These are phyloP conservation scores for Lipophrys pholis DNA, from an alignment of 2,113 vertebrate genomes.

Conservation along the genomic window DNA sequence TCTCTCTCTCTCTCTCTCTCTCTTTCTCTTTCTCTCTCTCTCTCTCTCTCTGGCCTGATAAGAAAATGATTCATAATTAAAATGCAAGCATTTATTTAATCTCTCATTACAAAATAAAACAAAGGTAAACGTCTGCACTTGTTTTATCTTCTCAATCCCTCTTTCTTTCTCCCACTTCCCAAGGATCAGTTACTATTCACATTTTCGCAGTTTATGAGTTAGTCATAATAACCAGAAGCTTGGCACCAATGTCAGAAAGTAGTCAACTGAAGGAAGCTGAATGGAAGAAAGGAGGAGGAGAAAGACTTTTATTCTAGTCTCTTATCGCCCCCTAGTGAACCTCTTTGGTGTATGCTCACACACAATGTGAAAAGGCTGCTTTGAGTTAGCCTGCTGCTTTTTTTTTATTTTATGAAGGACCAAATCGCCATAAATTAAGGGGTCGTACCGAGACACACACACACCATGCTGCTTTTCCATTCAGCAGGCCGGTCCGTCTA, in stretches of 20 bases:
- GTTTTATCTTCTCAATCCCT: background rate
- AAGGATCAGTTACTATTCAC: constrained; percentile 37
- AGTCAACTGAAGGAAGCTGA: constrained; percentile 23
- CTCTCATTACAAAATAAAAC: background rate
- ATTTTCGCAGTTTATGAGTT: constrained; percentile 36
- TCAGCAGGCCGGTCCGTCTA: constrained; percentile 66
- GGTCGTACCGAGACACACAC: constrained; percentile 50
- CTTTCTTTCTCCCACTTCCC: constrained; percentile 3
- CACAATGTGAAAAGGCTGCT: constrained; percentile 47
- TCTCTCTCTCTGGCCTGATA: background rate
- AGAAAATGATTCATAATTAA: background rate
- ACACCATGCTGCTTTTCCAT: constrained; percentile 64
- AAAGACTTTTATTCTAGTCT: constrained; percentile 62
- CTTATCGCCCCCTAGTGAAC: constrained; percentile 79
- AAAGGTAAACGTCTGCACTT: background rate
- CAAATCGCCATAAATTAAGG: constrained; percentile 77
- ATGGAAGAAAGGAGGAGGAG: background rate
- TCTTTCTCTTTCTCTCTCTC: constrained; percentile 7
- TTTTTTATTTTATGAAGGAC: constrained; percentile 70
- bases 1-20: too few species aligned
- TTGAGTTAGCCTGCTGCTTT: constrained; percentile 62
- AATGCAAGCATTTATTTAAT: too few species aligned
- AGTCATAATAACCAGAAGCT: constrained; percentile 49
- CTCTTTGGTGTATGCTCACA: constrained; percentile 5
- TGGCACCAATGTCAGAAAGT: constrained; percentile 27